A percentile compares a stretch with the other conserved stretches of the same genome.
Evolutionary conservation across 2,888 invertebrate genomes (phyloP).

Genomic region (Crematogaster levior): DNA sequence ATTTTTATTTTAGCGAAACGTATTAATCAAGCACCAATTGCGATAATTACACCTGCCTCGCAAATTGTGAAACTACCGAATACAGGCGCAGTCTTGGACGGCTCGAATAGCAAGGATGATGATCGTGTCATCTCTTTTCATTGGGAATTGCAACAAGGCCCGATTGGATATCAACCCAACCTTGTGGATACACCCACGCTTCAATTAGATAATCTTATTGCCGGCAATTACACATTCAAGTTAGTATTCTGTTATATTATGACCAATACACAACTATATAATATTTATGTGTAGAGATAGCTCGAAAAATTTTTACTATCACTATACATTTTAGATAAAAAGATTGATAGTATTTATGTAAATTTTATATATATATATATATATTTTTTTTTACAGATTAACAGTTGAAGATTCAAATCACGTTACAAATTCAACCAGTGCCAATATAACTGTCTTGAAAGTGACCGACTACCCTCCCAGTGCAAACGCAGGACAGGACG

Average conservation of each 20-base stretch:
- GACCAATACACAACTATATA: neutral
- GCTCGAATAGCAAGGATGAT: conserved; percentile 92
- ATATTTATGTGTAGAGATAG: neutral
- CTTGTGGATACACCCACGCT: conserved; percentile 93
- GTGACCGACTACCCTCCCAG: conserved; percentile 98
- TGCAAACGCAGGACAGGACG: conserved; percentile 96
- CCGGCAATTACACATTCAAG: conserved; percentile 96
- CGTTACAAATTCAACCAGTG: conserved; percentile 93
- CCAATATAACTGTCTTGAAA: conserved; percentile 95
- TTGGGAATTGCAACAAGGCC: conserved; percentile 97
- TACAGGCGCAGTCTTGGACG: conserved; percentile 96
- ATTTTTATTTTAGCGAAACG: conserved; percentile 88
- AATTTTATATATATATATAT: neutral
- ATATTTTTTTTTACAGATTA: conserved; percentile 86
- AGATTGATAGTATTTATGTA: neutral
- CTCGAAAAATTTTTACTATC: neutral
- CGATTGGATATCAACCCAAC: conserved; percentile 93
- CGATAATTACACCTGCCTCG: conserved; percentile 93
- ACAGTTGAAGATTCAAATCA: conserved; percentile 97
- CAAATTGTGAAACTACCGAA: conserved; percentile 96
- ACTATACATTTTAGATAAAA: neutral
- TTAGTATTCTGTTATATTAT: conserved; percentile 68
- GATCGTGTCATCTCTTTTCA: conserved; percentile 95
- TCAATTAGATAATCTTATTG: conserved; percentile 93
- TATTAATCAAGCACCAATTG: conserved; percentile 93